These are phyloP conservation scores for Chaunax sp. DNA, from an alignment of 2,797 vertebrate species.

Conservation along the genomic window DNA sequence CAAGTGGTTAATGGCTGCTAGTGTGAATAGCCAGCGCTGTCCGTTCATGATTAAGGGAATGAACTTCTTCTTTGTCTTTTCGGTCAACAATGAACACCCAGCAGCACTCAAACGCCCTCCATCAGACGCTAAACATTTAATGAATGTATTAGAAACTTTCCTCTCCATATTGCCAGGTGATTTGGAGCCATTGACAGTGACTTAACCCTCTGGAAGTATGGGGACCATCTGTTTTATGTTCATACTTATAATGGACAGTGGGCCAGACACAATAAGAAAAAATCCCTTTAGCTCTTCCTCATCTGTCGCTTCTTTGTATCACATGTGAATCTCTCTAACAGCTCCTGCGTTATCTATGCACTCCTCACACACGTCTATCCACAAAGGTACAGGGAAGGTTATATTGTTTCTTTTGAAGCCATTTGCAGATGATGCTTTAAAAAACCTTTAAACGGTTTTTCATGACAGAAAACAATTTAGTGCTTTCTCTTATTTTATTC, in stretches of 20 bases:
- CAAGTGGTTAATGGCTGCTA: slow-evolving; percentile 76
- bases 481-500: no score
- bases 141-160: slow-evolving; percentile 60
- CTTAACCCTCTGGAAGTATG: slow-evolving; percentile 57
- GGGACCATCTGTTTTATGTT: slow-evolving; percentile 74
- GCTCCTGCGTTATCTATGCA: not conserved
- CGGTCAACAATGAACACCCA: slow-evolving; percentile 62
- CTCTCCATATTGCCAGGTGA: slow-evolving; percentile 25
- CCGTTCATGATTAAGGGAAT: slow-evolving; percentile 65
- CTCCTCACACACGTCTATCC: not conserved
- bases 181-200: slow-evolving; percentile 59
- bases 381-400: not conserved
- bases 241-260: slow-evolving; percentile 42
- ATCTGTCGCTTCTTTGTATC: not conserved
- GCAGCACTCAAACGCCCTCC: slow-evolving; percentile 66
- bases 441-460: no score
- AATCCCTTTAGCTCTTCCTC: slow-evolving; percentile 15
- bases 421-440: not conserved
- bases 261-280: slow-evolving; percentile 29
- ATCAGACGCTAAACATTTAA: slow-evolving; percentile 65
- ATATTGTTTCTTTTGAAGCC: not conserved
- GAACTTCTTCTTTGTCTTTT: slow-evolving; percentile 71
- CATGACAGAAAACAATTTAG: no score
- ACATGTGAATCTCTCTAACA: not conserved
- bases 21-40: slow-evolving; percentile 71